Evolutionary conservation across 2,113 vertebrate genomes (phyloP).

Genomic region (Marmota monax): DNA sequence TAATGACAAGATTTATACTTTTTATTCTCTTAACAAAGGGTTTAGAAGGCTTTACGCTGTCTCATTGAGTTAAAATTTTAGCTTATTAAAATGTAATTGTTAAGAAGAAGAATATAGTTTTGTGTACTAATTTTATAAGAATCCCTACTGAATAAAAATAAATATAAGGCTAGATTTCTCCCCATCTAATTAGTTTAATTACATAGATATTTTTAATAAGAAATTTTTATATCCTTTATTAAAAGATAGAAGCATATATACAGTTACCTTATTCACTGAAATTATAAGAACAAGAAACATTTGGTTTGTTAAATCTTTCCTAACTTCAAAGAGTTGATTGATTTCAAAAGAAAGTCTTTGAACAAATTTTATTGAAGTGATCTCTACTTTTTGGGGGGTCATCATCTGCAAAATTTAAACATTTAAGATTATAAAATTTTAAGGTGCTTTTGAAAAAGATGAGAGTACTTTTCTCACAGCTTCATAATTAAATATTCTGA

Average conservation of each 20-base stretch:
- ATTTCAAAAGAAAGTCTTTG: background rate
- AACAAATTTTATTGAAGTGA: background rate
- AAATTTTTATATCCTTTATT: background rate
- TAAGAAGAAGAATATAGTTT: background rate
- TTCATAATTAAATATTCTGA: background rate
- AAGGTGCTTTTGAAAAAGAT: background rate
- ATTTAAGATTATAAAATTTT: background rate
- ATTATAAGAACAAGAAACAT: background rate
- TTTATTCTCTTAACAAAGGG: background rate
- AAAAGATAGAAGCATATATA: background rate
- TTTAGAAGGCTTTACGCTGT: background rate
- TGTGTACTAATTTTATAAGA: background rate
- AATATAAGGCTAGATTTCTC: background rate
- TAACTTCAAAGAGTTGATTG: conserved; percentile 13
- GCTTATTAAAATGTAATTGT: background rate
- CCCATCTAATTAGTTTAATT: background rate
- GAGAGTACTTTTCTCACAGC: background rate
- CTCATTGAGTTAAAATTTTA: background rate
- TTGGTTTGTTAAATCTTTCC: background rate
- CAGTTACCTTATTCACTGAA: background rate
- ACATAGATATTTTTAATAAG: background rate
- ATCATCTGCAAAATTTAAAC: background rate
- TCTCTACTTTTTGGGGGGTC: background rate
- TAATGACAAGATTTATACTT: conserved; percentile 16
- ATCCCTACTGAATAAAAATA: background rate